Base-by-base conservation (phyloP, 2,888 invertebrate genomes). In the Amiota minor region DNA sequence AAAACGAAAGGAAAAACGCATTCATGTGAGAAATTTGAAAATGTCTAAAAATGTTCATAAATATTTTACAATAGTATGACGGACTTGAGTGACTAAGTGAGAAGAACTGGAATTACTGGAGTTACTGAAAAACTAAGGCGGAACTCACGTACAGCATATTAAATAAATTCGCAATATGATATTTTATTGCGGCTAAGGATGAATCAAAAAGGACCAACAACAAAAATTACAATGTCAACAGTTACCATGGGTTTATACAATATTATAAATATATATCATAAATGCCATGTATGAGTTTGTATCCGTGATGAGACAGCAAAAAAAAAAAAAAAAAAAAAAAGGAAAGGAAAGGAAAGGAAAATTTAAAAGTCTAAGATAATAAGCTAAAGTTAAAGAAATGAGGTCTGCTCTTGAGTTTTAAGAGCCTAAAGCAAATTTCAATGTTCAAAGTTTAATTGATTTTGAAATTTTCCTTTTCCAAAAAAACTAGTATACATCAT, bases 71-170 rank as follows among this genome's bases (percentile, higher is more conserved):
- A 6, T 35, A 8, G 35, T 6, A 53, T 16, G n/a, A 53, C 14
- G 16, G 16, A 53, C 16, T 53, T 53, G 8, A 53, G 12, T 14
- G 1, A 53, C 14, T n/a, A 14, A n/a, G 9, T 16, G 16, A 53
- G 16, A n/a, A 53, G 16, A 53, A 53, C 53, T n/a, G 35, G 35
- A 35, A 35, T 35, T 35, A 35, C 53, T 9, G 14, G 53, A 16
- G 53, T 53, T 53, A 16, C 53, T 16, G n/a, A 16, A 53, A 53
- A 53, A n/a, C n/a, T 14, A 53, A 53, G n/a, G n/a, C 16, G 16
- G 16, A 53, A 53, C 53, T 53, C 53, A 53, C 53, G n/a, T 53
- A 53, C 53, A 53, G 53, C 53, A 53, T 53, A 53, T 53, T 53
- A 53, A 53, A 53, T 53, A 53, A 53, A 53, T 53, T 53, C n/a